Base-by-base conservation (phyloP, 2,797 vertebrate genomes). In the Myotis findleyi region DNA sequence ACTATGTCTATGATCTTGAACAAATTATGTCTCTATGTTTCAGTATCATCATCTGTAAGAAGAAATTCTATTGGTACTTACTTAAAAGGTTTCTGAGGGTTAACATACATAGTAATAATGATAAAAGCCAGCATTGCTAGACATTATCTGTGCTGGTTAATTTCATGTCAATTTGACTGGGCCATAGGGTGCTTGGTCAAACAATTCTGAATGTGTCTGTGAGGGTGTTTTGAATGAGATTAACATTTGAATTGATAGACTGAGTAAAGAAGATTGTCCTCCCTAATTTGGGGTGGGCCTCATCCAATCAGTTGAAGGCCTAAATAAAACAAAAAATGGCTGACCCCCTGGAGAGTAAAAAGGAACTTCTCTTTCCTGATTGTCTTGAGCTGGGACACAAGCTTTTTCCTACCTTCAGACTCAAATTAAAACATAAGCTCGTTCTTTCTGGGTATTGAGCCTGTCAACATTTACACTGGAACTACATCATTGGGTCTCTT, bases 1-100 rank as follows among this genome's bases (percentile, higher is more conserved):
- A 66, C 9, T 16, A 57, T 3, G 6, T 36, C 23, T 86, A 30
- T 59, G 23, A 75, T 71, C 38, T 33, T 75, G 47, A 27, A 71
- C 41, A 79, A 93, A 84, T 66, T 66, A 89, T 12, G 59, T 73
- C 21, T 20, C 8, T 88, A 3, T 88, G 72, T 89, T 82, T 96
- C 8, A 66, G 38, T n/a, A 72, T 3, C 64, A 89, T 77, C 21
- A 69, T 51, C 57, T 92, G 3, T 69, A 64, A 89, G 76, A 88
- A 71, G 10, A 53, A 9, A 75, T 72, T 86, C 64, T n/a, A 66
- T 68, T 79, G 77, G 4, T n/a, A 76, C 13, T 82, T 86, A 90
- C 25, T 23, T 75, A 71, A 92, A 71, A 30, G 11, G 11, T 62
- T 53, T 27, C 7, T 84, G 53, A 94, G n/a, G 16, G 55, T 68